Conservation (phyloP, 1,140 invertebrate species). For the Cecropterus lyciades region DNA sequence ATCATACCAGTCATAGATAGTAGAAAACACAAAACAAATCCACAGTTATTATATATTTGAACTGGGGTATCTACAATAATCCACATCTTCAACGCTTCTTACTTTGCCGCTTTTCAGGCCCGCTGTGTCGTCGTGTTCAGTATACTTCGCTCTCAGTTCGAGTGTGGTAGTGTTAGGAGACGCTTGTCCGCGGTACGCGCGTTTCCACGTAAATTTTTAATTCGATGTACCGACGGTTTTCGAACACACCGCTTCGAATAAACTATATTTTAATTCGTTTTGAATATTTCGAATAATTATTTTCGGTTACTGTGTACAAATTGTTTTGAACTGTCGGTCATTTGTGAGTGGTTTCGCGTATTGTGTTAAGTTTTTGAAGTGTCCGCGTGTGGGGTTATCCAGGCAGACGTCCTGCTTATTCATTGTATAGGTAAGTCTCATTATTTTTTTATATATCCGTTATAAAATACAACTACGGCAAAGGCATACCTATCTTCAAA, state of each 20-base stretch:
- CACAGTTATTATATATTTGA: too few relatives aligned
- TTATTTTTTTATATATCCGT: too few relatives aligned
- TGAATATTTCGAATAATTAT: constrained; percentile 6
- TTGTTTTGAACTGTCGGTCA: constrained; percentile 26
- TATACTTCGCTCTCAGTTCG: constrained; percentile 44
- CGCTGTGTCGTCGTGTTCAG: constrained; percentile 4
- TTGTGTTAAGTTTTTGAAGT: constrained; percentile 67
- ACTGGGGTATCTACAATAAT: too few relatives aligned
- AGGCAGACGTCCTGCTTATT: constrained; percentile 61
- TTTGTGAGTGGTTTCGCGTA: constrained; percentile 33
- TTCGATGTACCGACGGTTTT: constrained; percentile 49
- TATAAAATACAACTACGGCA: too few relatives aligned
- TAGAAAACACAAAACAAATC: too few relatives aligned
- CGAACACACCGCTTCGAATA: constrained; percentile 13
- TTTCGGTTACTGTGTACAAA: constrained; percentile 10
- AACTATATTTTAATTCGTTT: too few relatives aligned
- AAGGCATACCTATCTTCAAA: too few relatives aligned
- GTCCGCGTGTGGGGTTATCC: constrained; percentile 53
- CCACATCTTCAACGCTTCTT: background rate
- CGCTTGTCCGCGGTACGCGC: constrained; percentile 30
- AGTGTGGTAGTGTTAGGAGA: constrained; percentile 28
- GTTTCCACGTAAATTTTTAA: constrained; percentile 65
- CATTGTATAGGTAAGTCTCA: constrained; percentile 57
- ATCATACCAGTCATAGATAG: too few relatives aligned
- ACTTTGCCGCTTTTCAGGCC: background rate